Conservation (phyloP, 2,888 invertebrate genomes). For the Chelonus formosanus region DNA sequence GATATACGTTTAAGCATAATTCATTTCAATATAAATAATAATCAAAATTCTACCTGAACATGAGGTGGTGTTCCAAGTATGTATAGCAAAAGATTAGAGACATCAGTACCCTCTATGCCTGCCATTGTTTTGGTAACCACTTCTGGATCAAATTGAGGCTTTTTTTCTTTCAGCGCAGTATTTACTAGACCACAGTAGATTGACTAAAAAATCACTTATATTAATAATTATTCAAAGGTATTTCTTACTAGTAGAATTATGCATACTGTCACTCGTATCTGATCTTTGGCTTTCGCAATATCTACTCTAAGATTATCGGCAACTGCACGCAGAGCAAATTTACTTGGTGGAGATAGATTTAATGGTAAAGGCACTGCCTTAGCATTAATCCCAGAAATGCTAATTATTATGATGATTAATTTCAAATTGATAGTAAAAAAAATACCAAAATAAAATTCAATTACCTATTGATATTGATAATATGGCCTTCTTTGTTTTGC, state of each 20-base stretch:
- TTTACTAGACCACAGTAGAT: slow-evolving; percentile 72
- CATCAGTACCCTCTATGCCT: slow-evolving; percentile 58
- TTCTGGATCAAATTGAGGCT: slow-evolving; percentile 33
- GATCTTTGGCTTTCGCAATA: slow-evolving; percentile 57
- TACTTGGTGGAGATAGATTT: slow-evolving; percentile 55
- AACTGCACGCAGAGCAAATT: slow-evolving; percentile 64
- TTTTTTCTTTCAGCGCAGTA: slow-evolving; percentile 64
- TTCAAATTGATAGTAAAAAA: not conserved
- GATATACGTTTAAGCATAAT: too few species aligned
- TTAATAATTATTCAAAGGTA: too few species aligned
- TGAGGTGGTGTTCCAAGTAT: slow-evolving; percentile 57
- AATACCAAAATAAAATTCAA: not conserved
- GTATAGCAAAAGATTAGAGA: slow-evolving; percentile 61
- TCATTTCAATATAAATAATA: not conserved
- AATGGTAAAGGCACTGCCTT: slow-evolving; percentile 17
- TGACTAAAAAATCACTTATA: slow-evolving; percentile 63
- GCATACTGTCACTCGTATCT: slow-evolving; percentile 57
- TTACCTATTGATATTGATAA: slow-evolving; percentile 63
- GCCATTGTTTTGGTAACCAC: slow-evolving; percentile 34
- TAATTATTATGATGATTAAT: not conserved
- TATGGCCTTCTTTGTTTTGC: slow-evolving; percentile 59
- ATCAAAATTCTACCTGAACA: slow-evolving; percentile 30
- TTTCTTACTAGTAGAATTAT: not conserved
- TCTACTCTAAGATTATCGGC: slow-evolving; percentile 65
- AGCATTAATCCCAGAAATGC: slow-evolving; percentile 33